Evolutionary conservation across 2,888 invertebrate species (phyloP).

Genomic region (Lasioglossum zephyrum): DNA sequence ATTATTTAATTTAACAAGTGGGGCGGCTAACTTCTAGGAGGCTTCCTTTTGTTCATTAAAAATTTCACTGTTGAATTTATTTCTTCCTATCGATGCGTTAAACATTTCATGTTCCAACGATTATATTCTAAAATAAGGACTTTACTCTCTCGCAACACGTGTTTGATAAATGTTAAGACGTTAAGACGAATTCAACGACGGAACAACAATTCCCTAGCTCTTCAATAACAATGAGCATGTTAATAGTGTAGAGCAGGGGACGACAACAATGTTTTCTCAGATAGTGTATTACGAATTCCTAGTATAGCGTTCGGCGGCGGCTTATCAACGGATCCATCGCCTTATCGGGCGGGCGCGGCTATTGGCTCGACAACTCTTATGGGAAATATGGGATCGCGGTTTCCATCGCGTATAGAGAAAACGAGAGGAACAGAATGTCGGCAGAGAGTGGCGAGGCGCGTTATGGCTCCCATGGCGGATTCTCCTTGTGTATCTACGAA

Average conservation of each 20-base stretch:
- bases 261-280: neutral
- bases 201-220: too few species aligned
- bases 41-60: too few species aligned
- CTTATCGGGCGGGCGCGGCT: neutral
- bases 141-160: too few species aligned
- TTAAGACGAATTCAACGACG: too few species aligned
- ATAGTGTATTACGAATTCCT: neutral
- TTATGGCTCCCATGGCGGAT: constrained; percentile 55
- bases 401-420: constrained; percentile 23
- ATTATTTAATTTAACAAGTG: too few species aligned
- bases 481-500: constrained; percentile 52
- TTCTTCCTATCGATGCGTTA: too few species aligned
- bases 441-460: constrained; percentile 14
- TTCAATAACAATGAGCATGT: too few species aligned
- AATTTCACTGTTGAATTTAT: too few species aligned
- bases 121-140: too few species aligned
- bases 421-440: constrained; percentile 6
- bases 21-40: too few species aligned
- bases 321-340: neutral
- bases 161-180: too few species aligned
- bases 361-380: constrained; percentile 44
- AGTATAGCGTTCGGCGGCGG: neutral
- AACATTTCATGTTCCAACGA: too few species aligned
- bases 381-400: constrained; percentile 43
- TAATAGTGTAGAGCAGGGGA: neutral